Evolutionary conservation across 2,113 vertebrate species (phyloP), one percentile per base, ranked within the genome.

Genomic region (Tetrax tetrax): DNA sequence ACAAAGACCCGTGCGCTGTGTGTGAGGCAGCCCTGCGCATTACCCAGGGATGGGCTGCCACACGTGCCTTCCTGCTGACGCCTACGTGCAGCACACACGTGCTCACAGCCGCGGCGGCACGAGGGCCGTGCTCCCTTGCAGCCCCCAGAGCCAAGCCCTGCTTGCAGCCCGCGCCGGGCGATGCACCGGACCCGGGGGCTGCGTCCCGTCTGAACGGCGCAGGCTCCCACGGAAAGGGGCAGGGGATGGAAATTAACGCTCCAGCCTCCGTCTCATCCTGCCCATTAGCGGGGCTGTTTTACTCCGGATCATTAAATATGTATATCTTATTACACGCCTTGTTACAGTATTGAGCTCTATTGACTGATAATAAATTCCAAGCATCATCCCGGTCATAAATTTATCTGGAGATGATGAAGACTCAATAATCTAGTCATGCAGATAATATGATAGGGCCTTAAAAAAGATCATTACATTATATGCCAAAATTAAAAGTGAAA

Each of bases 291-390:
- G 93, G 97, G 96, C 98, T 98, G 98, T 98, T 98, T 98, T 98
- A 99, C 99, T 99, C 98, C 98, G 98, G 98, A 99, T 99, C 99
- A 99, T 99, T 99, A 99, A 99, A 99, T 99, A 99, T 99, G 99
- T 99, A 99, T 99, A 99, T 99, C 99, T 99, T 99, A 99, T 99
- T 99, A 99, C 98, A 98, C 97, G 98, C 97, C 98, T 98, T 98
- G 97, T 98, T 98, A 98, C 98, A 98, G 98, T 98, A 98, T 98
- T 97, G 97, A 98, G 97, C 97, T 98, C 98, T 98, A 99, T 99
- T 99, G 99, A 98, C 99, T 99, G 98, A 99, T 98, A 98, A 98
- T 99, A 99, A 99, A 99, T 99, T 99, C 98, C 97, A 97, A 98
- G 97, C 96, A 97, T 98, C 96, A 97, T 98, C 98, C 96, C 96